phyloP scores from a whole-genome alignment of 2,888 invertebrate genomes.

The Pemphredon lugubris region DNA sequence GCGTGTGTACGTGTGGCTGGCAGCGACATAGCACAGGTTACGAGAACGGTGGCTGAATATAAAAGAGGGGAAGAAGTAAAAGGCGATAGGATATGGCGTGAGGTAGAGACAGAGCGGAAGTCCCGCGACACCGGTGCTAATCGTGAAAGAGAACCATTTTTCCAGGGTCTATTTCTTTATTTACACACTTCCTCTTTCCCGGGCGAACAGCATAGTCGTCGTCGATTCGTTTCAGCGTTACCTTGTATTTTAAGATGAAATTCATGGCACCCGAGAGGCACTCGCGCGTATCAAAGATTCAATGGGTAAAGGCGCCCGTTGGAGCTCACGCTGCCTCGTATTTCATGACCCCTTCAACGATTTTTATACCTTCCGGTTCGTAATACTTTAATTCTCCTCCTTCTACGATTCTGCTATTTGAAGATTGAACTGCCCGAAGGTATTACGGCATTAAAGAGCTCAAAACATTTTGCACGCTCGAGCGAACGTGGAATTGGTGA shows the following conservation, averaged over 20 bases:
- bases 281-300: constrained; percentile 49
- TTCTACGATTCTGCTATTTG: neutral
- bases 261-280: constrained; percentile 21
- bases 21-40: constrained; percentile 47
- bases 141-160: constrained; percentile 61
- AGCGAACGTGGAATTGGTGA: neutral
- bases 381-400: neutral
- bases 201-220: neutral
- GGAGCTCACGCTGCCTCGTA: constrained; percentile 7
- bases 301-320: constrained; percentile 26
- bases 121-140: constrained; percentile 64
- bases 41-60: constrained; percentile 63
- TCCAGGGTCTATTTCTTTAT: constrained; percentile 17
- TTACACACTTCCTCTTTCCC: constrained; percentile 8
- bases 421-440: neutral
- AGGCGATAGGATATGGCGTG: constrained; percentile 59
- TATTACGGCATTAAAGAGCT: neutral
- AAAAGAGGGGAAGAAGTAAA: constrained; percentile 65
- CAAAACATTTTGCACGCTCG: neutral
- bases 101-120: constrained; percentile 58
- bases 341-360: constrained; percentile 11
- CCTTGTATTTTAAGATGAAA: neutral
- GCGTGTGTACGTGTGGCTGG: constrained; percentile 19
- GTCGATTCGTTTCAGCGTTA: neutral
- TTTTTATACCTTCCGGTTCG: constrained; percentile 23